phyloP scores from a whole-genome alignment of 2,113 vertebrate genomes.

The Gadus chalcogrammus region DNA sequence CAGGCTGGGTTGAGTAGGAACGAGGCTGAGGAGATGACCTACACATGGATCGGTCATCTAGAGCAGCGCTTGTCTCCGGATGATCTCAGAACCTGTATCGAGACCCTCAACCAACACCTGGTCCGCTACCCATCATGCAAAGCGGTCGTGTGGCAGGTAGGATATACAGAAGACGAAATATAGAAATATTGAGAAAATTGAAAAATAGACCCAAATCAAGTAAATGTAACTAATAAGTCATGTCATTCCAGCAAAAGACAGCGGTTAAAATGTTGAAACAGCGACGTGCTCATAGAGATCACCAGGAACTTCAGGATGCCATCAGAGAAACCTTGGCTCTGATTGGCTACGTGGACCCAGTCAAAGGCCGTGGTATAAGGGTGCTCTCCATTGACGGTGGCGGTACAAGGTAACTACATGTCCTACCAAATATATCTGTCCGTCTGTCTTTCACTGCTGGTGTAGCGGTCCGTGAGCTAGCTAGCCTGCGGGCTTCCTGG shows the following conservation, averaged over 20 bases:
- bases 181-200: too few species aligned
- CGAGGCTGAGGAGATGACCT: slow-evolving; percentile 53
- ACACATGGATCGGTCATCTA: slow-evolving; percentile 40
- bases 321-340: slow-evolving; percentile 68
- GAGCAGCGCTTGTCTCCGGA: slow-evolving; percentile 37
- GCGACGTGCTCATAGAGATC: slow-evolving; percentile 39
- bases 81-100: slow-evolving; percentile 47
- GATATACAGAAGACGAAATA: slow-evolving; percentile 7
- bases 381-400: slow-evolving; percentile 75
- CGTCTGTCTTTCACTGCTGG: too few species aligned
- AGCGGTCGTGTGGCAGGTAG: slow-evolving; percentile 67
- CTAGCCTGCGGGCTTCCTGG: too few species aligned
- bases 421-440: not conserved
- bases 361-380: slow-evolving; percentile 68
- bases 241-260: slow-evolving; percentile 58
- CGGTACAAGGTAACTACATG: slow-evolving; percentile 63
- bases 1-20: slow-evolving; percentile 44
- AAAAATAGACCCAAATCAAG: too few species aligned
- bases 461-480: too few species aligned
- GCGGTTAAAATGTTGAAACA: slow-evolving; percentile 51
- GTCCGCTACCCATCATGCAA: slow-evolving; percentile 63
- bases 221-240: not conserved
- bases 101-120: slow-evolving; percentile 67
- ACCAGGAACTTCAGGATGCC: slow-evolving; percentile 54
- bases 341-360: slow-evolving; percentile 69